Percentiles rank a stretch among this genome's conserved stretches.
Conservation (phyloP, 2,113 vertebrate genomes). For the Phodopus roborovskii region DNA sequence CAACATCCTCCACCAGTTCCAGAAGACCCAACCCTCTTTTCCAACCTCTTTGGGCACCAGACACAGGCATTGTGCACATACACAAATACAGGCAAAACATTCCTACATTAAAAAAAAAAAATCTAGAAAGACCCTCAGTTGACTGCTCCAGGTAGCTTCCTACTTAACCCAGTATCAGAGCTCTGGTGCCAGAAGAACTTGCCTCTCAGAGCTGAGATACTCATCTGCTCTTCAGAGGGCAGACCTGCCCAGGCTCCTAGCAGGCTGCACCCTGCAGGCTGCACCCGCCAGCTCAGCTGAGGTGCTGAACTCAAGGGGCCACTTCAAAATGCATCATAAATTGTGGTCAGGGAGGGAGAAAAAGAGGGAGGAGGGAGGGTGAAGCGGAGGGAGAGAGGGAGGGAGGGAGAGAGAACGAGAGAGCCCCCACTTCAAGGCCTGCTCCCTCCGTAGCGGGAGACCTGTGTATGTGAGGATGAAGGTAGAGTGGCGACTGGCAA, state of each 20-base stretch:
- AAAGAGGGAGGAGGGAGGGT: no score
- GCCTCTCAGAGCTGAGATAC: not conserved
- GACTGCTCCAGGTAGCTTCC: not conserved
- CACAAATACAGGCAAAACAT: not conserved
- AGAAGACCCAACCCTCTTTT: not conserved
- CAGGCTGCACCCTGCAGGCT: not conserved
- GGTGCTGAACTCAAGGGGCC: not conserved
- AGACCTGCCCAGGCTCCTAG: not conserved
- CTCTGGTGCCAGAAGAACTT: not conserved
- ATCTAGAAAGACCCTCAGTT: not conserved
- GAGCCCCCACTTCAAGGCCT: constrained; percentile 85
- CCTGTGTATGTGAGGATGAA: constrained; percentile 86
- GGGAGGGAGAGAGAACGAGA: not conserved
- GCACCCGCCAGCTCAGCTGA: not conserved
- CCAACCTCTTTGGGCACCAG: not conserved
- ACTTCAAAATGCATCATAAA: not conserved
- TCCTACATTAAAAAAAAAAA: not conserved
- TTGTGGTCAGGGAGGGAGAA: not conserved
- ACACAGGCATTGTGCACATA: no score
- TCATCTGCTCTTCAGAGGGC: not conserved
- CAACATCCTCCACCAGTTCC: not conserved
- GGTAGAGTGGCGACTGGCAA: constrained; percentile 80
- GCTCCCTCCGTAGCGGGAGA: constrained; percentile 85
- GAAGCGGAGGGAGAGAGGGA: not conserved
- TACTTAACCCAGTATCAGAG: not conserved